Evolutionary conservation across 2,888 invertebrate genomes (phyloP), one percentile per base, ranked within the genome.

Genomic region (Arctia plantaginis): DNA sequence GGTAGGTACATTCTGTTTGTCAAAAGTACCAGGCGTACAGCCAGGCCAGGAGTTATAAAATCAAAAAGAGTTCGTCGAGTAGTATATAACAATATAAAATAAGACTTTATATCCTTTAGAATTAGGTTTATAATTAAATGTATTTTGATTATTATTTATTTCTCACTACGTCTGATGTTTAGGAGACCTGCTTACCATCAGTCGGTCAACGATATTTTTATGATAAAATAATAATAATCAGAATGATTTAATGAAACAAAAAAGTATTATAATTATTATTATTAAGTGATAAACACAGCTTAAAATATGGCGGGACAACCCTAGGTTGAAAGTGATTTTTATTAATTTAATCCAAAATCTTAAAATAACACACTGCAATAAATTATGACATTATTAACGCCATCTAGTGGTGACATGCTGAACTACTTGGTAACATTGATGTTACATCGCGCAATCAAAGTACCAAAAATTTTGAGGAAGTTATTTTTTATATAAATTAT

Each of bases 81-180:
- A 64, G 20, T 68, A 35, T 7, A 47, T 44, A 47, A 33, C 20
- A 47, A 66, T 73, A 69, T 47, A n/a, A 51, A 73, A 55, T 73
- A 73, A 73, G 69, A 44, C 72, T 78, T 80, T 76, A 70, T 84
- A 84, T 75, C 73, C 71, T 65, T 66, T 79, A 76, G 33, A 0
- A 71, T 66, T 81, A 76, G 69, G 72, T 74, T 79, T 66, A 71
- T 18, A 69, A 44, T 66, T 39, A 41, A 44, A 69, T n/a, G 27
- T 80, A 41, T 71, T 75, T 72, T 67, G 62, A n/a, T 75, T 75
- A 62, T 65, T 69, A 55, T 65, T 39, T 44, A 27, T 15, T 3
- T 7, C 10, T 35, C n/a, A 13, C 13, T 20, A 27, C 27, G n/a
- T 44, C 27, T 2, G 15, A 59, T 4, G n/a, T 27, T 13, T 27